Percentiles rank a stretch among this genome's conserved stretches.
phyloP scores from a whole-genome alignment of 2,113 vertebrate species.

The Eulemur rufifrons region DNA sequence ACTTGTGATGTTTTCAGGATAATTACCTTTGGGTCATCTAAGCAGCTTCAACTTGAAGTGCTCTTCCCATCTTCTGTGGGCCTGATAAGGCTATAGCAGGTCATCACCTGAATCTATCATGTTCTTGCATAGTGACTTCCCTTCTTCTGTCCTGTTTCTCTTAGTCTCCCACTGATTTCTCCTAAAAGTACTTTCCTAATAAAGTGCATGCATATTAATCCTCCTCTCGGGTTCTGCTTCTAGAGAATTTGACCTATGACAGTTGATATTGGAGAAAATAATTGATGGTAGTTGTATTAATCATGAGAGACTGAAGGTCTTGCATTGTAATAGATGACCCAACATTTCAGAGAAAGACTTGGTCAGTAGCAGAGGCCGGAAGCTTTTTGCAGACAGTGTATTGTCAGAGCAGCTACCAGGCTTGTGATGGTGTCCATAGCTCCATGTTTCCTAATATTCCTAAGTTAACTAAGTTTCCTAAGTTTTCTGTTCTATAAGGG shows the following conservation, averaged over 20 bases:
- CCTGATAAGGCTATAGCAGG: neutral
- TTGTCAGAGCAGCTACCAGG: neutral
- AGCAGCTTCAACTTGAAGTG: neutral
- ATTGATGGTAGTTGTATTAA: neutral
- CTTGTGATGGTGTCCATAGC: neutral
- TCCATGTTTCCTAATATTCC: neutral
- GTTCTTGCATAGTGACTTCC: neutral
- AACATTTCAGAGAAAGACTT: slow-evolving; percentile 19
- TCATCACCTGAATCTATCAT: neutral
- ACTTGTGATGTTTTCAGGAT: neutral
- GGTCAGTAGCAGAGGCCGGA: neutral
- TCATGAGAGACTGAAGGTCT: neutral
- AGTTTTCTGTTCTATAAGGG: neutral
- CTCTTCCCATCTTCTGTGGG: neutral
- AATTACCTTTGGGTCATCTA: neutral
- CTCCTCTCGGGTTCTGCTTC: neutral
- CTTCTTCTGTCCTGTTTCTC: neutral
- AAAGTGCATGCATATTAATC: neutral
- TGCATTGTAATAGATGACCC: neutral
- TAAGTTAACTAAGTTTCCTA: neutral
- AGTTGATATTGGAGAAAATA: slow-evolving; percentile 2
- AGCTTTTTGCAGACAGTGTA: neutral
- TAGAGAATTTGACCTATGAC: neutral
- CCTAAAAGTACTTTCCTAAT: neutral
- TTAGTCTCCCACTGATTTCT: neutral